A percentile compares a stretch with the other conserved stretches of the same genome.
Evolutionary conservation across 2,888 invertebrate genomes (phyloP).

Genomic region (Bibio marci): DNA sequence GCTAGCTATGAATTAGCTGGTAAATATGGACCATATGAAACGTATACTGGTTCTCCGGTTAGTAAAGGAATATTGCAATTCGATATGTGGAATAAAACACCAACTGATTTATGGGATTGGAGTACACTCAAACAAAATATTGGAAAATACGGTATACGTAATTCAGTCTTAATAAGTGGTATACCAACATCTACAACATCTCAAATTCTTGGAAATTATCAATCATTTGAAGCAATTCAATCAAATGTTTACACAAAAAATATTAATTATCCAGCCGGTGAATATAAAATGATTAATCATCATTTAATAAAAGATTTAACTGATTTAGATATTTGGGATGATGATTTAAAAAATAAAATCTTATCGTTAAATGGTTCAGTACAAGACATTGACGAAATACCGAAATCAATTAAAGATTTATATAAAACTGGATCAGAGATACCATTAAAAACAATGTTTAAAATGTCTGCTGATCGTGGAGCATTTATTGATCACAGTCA

Average conservation of each 20-base stretch:
- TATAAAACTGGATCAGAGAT: slow-evolving; percentile 98
- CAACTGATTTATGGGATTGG: slow-evolving; percentile 87
- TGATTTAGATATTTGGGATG: slow-evolving; percentile 81
- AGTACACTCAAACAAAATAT: slow-evolving; percentile 62
- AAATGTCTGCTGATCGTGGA: slow-evolving; percentile 96
- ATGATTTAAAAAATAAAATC: slow-evolving; percentile 87
- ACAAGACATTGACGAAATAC: slow-evolving; percentile 72
- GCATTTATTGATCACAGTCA: slow-evolving; percentile 99
- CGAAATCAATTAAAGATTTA: slow-evolving; percentile 64
- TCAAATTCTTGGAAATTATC: slow-evolving; percentile 97
- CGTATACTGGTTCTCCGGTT: slow-evolving; percentile 81
- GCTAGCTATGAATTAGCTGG: slow-evolving; percentile 89
- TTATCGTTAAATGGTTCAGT: slow-evolving; percentile 86
- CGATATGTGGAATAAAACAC: slow-evolving; percentile 92
- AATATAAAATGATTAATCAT: slow-evolving; percentile 92
- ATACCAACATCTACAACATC: slow-evolving; percentile 99
- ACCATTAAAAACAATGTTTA: slow-evolving; percentile 75
- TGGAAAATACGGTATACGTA: slow-evolving; percentile 74
- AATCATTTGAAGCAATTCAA: slow-evolving; percentile 95
- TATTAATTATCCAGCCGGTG: slow-evolving; percentile 67
- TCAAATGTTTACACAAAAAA: slow-evolving; percentile 90
- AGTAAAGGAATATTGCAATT: slow-evolving; percentile 92
- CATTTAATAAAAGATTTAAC: slow-evolving; percentile 88
- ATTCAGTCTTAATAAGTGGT: slow-evolving; percentile 84
- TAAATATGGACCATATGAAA: slow-evolving; percentile 70